Evolutionary conservation across 2,797 vertebrate species (phyloP).

Genomic region (Epinephelus awoara): DNA sequence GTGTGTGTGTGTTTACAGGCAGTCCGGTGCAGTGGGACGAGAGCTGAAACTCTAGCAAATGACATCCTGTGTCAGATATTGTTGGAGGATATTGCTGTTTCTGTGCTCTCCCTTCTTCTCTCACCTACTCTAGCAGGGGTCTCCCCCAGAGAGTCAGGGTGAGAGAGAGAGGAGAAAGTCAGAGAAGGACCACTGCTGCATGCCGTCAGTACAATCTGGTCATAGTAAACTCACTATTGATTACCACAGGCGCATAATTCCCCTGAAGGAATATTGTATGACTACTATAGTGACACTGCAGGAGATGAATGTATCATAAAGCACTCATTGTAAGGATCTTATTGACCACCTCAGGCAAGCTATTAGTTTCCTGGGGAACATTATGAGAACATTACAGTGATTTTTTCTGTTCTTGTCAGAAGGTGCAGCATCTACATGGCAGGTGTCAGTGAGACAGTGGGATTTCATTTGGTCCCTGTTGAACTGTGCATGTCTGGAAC

Average conservation of each 20-base stretch:
- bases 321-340: conserved; percentile 47
- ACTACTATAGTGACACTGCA: conserved; percentile 57
- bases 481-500: conserved; percentile 17
- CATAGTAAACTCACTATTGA: conserved; percentile 72
- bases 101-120: neutral
- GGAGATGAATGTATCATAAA: conserved; percentile 70
- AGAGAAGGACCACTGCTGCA: conserved; percentile 31
- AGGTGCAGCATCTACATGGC: conserved; percentile 11
- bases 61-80: conserved; percentile 49
- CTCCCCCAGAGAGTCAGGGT: conserved; percentile 28
- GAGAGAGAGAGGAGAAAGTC: conserved; percentile 20
- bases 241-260: conserved; percentile 50
- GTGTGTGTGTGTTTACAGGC: conserved; percentile 28
- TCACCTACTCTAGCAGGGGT: conserved; percentile 11
- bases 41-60: conserved; percentile 34
- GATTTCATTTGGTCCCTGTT: conserved; percentile 37
- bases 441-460: conserved; percentile 10
- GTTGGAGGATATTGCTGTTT: conserved; percentile 50
- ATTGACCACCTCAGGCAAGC: conserved; percentile 40
- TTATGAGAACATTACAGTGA: conserved; percentile 38
- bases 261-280: conserved; percentile 62
- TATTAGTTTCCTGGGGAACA: conserved; percentile 48
- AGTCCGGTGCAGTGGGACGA: conserved; percentile 14
- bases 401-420: conserved; percentile 39
- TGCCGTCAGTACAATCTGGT: conserved; percentile 43